Percentiles rank a stretch among this genome's conserved stretches.
Evolutionary conservation across 2,888 invertebrate genomes (phyloP).

Genomic region (Gastrophysa polygoni): DNA sequence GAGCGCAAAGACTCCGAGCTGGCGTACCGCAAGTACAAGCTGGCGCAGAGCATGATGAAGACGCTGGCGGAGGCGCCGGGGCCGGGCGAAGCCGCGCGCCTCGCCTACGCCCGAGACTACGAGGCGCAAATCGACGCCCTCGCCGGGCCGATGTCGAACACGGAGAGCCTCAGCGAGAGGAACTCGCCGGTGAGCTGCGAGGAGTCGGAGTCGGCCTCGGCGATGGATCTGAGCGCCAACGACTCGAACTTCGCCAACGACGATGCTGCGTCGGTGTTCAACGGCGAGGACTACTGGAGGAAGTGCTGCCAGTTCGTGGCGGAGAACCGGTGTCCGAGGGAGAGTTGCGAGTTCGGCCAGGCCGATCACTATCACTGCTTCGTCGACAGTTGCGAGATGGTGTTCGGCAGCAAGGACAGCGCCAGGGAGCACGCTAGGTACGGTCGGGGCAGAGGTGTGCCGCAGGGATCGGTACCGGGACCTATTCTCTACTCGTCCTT

Average conservation of each 20-base stretch:
- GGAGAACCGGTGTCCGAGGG: constrained; percentile 49
- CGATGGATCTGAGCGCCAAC: constrained; percentile 57
- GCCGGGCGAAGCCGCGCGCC: constrained; percentile 50
- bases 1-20: constrained; percentile 92
- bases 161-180: constrained; percentile 63
- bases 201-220: constrained; percentile 53
- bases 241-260: constrained; percentile 50
- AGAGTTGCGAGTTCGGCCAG: constrained; percentile 67
- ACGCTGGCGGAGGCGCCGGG: constrained; percentile 64
- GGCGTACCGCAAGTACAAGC: constrained; percentile 79
- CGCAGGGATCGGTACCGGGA: too few relatives aligned
- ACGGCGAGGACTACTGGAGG: constrained; percentile 64
- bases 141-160: constrained; percentile 52
- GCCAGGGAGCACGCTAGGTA: constrained; percentile 82
- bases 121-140: constrained; percentile 56
- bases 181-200: constrained; percentile 62
- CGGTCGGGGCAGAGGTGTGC: too few relatives aligned
- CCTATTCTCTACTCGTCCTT: too few relatives aligned
- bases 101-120: constrained; percentile 59
- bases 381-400: constrained; percentile 76
- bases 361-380: constrained; percentile 90
- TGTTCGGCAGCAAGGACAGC: constrained; percentile 63
- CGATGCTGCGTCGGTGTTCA: too few relatives aligned
- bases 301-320: constrained; percentile 62
- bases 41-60: constrained; percentile 65